Conservation (phyloP, 2,888 invertebrate species). For the Tachystola acroxantha region DNA sequence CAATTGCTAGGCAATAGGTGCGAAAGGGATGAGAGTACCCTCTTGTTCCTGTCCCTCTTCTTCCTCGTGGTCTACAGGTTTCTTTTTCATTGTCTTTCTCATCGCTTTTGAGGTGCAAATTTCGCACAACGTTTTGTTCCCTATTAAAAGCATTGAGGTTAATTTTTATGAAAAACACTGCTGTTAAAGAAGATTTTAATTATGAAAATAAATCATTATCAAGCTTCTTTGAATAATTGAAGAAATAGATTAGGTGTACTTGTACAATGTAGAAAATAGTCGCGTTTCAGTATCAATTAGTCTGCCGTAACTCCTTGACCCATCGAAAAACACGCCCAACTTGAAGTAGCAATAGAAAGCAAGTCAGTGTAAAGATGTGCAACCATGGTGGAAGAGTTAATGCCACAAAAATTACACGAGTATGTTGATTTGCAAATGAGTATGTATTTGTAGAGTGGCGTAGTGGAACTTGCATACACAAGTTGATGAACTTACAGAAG, state of each 20-base stretch:
- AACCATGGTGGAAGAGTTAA: too few species aligned
- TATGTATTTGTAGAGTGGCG: slow-evolving; percentile 27
- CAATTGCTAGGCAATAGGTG: slow-evolving; percentile 1
- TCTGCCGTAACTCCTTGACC: too few species aligned
- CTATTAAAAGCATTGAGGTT: slow-evolving; percentile 75
- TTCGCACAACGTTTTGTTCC: slow-evolving; percentile 95
- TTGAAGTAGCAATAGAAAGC: neutral
- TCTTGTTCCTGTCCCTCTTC: slow-evolving; percentile 63
- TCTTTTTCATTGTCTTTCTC: slow-evolving; percentile 84
- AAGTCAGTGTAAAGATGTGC: too few species aligned
- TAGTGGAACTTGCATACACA: slow-evolving; percentile 3
- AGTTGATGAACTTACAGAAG: slow-evolving; percentile 87
- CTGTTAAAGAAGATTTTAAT: neutral
- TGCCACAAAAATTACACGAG: too few species aligned
- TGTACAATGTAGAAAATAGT: too few species aligned
- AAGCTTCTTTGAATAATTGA: too few species aligned
- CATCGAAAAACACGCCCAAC: too few species aligned
- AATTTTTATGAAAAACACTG: slow-evolving; percentile 20
- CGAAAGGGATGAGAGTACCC: slow-evolving; percentile 47
- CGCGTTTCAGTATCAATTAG: too few species aligned
- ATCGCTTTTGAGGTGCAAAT: slow-evolving; percentile 87
- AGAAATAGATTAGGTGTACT: too few species aligned
- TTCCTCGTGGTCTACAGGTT: slow-evolving; percentile 66
- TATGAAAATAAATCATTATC: too few species aligned
- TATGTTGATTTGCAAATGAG: too few species aligned